Evolutionary conservation across 92 coral and sea anemone species (phyloP).

Genomic region (Paramuricea clavata): DNA sequence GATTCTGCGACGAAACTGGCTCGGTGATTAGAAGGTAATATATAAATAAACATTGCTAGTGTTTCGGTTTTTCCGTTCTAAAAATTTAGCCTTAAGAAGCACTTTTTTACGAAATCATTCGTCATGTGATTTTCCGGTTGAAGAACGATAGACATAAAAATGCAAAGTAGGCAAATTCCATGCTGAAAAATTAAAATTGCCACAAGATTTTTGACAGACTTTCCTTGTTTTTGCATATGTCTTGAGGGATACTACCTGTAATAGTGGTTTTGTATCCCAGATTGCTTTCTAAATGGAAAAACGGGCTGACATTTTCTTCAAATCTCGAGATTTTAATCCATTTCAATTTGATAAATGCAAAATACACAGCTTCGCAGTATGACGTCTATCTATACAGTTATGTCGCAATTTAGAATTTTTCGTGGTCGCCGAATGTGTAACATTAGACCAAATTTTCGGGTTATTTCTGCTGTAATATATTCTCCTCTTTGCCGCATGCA

Average conservation of each 20-base stretch:
- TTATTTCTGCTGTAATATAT: neutral
- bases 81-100: neutral
- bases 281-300: too few species aligned
- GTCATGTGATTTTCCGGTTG: constrained; percentile 84
- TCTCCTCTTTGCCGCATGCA: neutral
- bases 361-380: neutral
- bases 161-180: neutral
- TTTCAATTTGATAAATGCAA: neutral
- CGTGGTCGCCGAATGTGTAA: neutral
- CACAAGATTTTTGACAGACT: neutral
- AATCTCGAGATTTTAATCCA: constrained; percentile 22
- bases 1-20: constrained; percentile 79
- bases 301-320: neutral
- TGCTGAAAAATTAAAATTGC: constrained; percentile 70
- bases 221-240: neutral
- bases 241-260: neutral
- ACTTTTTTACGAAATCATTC: constrained; percentile 56
- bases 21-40: constrained; percentile 87
- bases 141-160: constrained; percentile 68
- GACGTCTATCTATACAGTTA: neutral
- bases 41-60: neutral
- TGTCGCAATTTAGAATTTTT: constrained; percentile 12
- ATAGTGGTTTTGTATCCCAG: neutral
- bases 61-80: neutral
- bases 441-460: neutral